A percentile compares a stretch with the other conserved stretches of the same genome.
Evolutionary conservation across 2,888 invertebrate species (phyloP).

Genomic region (Linyphia triangularis): DNA sequence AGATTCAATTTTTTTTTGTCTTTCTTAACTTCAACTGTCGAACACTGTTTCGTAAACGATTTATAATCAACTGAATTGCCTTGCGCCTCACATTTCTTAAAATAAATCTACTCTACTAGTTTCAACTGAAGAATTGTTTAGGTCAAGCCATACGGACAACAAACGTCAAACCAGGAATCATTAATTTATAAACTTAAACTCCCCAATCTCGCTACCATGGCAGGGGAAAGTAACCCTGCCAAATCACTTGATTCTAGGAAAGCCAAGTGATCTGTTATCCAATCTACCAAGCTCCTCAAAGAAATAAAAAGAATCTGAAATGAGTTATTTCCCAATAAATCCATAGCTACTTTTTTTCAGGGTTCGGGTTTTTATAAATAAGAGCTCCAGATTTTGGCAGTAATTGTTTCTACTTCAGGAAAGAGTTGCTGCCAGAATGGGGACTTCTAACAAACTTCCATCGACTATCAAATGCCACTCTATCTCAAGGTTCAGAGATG

Average conservation of each 20-base stretch:
- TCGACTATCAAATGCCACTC: constrained; percentile 30
- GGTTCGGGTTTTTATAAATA: constrained; percentile 35
- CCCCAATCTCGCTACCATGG: too few relatives aligned
- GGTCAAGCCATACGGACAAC: neutral
- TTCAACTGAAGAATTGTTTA: neutral
- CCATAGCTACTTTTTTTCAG: constrained; percentile 29
- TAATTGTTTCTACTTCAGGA: constrained; percentile 41
- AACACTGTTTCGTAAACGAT: too few relatives aligned
- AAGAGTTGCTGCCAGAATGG: neutral
- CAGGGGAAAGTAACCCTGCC: neutral
- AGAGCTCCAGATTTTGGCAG: constrained; percentile 50
- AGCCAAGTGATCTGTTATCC: neutral
- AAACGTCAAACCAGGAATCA: neutral
- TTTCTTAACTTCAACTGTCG: too few relatives aligned
- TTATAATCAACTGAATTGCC: too few relatives aligned
- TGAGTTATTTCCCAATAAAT: constrained; percentile 56
- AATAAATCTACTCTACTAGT: neutral
- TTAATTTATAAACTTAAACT: neutral
- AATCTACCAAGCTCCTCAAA: neutral
- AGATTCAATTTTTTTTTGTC: too few relatives aligned
- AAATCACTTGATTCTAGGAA: neutral
- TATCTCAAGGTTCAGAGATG: too few relatives aligned
- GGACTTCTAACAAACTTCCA: constrained; percentile 30
- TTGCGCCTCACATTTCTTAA: too few relatives aligned
- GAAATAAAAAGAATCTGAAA: constrained; percentile 23